Conservation (phyloP, 2,797 vertebrate species). For the Neostethus bicornis region DNA sequence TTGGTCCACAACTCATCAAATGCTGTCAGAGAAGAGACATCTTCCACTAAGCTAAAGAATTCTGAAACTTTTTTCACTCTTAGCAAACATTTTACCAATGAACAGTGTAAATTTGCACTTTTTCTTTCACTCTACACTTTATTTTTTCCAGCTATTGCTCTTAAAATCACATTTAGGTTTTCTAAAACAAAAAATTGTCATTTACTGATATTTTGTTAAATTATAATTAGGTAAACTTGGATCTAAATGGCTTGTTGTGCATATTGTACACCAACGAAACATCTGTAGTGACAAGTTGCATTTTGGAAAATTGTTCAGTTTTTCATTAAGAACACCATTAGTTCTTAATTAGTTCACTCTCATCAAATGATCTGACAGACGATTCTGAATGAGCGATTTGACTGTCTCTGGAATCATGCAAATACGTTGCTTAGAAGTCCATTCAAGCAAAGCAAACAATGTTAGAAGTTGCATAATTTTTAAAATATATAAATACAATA, state of each 20-base stretch:
- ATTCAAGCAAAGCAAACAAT: not conserved
- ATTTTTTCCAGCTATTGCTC: not conserved
- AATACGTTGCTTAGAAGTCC: not conserved
- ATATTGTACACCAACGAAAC: not conserved
- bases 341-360: not conserved
- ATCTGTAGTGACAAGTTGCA: not conserved
- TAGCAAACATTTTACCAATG: not conserved
- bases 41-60: not conserved
- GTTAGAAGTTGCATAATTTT: too few relatives aligned
- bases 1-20: not conserved
- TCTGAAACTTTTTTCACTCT: not conserved
- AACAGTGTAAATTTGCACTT: not conserved
- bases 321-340: not conserved
- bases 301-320: not conserved
- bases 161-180: too few relatives aligned
- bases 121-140: not conserved
- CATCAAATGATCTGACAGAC: not conserved
- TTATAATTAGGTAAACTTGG: too few relatives aligned
- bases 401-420: not conserved
- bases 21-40: not conserved
- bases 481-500: too few relatives aligned
- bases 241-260: too few relatives aligned
- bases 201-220: too few relatives aligned
- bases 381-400: not conserved
- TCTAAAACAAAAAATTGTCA: too few relatives aligned